These are phyloP conservation scores for Ficedula albicollis DNA, from an alignment of 2,797 vertebrate genomes.

Conservation along the genomic window DNA sequence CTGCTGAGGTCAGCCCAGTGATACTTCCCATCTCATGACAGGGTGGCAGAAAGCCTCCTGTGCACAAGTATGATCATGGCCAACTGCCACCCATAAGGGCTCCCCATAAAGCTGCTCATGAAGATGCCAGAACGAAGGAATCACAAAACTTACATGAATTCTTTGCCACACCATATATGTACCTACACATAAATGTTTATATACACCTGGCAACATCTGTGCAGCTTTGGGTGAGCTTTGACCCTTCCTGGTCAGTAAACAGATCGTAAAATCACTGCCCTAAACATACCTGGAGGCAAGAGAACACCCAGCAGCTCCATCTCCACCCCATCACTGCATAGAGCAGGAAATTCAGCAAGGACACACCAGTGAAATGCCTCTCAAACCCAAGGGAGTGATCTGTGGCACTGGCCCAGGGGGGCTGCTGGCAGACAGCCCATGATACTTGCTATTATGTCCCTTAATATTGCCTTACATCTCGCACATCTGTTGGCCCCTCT, in stretches of 20 bases:
- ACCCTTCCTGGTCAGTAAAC: background rate
- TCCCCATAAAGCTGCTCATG: background rate
- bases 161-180: background rate
- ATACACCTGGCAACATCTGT: background rate
- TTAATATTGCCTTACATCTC: background rate
- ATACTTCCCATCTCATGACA: background rate
- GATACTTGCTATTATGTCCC: background rate
- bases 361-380: background rate
- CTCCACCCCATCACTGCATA: background rate
- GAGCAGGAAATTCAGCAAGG: background rate
- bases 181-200: background rate
- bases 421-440: background rate
- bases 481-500: background rate
- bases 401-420: background rate
- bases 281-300: background rate
- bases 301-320: background rate
- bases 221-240: background rate
- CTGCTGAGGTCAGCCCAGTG: background rate
- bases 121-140: background rate
- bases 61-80: rapidly evolving
- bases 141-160: background rate
- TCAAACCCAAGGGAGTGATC: background rate
- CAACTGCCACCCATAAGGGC: background rate
- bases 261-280: background rate
- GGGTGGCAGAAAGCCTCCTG: background rate